A percentile compares a stretch with the other conserved stretches of the same genome.
Evolutionary conservation across 2,888 invertebrate species (phyloP).

Genomic region (Chrysolina americana): DNA sequence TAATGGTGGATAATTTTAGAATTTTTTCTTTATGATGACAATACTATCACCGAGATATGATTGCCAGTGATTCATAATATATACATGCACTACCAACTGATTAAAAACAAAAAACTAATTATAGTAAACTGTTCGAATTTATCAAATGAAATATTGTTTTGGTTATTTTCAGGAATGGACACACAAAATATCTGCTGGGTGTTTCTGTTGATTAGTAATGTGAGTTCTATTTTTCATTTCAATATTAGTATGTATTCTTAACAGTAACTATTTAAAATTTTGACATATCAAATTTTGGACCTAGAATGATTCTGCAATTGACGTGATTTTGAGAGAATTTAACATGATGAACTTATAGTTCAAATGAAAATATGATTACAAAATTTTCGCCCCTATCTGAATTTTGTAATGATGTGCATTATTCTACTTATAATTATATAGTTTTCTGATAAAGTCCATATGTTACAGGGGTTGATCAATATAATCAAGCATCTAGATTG

Average conservation of each 20-base stretch:
- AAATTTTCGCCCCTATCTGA: conserved; percentile 67
- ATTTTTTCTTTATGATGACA: conserved; percentile 47
- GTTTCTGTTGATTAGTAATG: background rate
- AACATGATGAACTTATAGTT: conserved; percentile 66
- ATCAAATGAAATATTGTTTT: background rate
- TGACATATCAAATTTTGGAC: background rate
- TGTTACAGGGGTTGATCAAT: conserved; percentile 4
- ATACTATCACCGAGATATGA: conserved; percentile 38
- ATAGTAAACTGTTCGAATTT: background rate
- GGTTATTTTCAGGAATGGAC: background rate
- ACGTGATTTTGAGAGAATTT: conserved; percentile 35
- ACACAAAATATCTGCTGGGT: no score
- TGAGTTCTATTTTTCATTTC: background rate
- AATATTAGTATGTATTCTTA: no score
- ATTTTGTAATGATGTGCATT: background rate
- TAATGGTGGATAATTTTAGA: background rate
- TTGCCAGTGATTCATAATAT: conserved; percentile 29
- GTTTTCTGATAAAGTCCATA: background rate
- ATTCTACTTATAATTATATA: background rate
- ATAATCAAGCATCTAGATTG: no score
- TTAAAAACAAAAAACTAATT: background rate
- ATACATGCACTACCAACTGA: conserved; percentile 50
- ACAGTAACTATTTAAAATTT: background rate
- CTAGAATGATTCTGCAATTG: background rate
- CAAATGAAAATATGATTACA: conserved; percentile 65